A percentile compares a stretch with the other conserved stretches of the same genome.
Conservation (phyloP, 2,888 invertebrate genomes). For the Torymus aiolomorphi region DNA sequence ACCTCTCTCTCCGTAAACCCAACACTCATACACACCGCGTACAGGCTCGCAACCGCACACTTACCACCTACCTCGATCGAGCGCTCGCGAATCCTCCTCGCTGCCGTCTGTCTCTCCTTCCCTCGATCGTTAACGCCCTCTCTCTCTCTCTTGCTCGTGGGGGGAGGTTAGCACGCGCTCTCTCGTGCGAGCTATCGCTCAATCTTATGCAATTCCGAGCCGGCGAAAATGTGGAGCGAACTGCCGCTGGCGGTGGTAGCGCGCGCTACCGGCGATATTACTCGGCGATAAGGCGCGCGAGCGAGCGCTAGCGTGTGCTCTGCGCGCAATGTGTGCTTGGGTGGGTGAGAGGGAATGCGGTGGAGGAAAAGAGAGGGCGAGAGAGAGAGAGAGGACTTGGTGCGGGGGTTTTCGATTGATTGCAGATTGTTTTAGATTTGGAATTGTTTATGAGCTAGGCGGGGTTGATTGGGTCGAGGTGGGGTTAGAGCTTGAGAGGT, state of each 20-base stretch:
- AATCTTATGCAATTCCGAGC: slow-evolving; percentile 70
- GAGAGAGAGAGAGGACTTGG: no score
- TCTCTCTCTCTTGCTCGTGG: neutral
- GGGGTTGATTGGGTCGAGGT: no score
- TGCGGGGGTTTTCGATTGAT: no score
- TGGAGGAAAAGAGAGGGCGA: neutral
- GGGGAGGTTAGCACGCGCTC: slow-evolving; percentile 14
- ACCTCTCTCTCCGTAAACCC: no score
- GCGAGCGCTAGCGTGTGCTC: neutral
- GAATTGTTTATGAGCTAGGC: no score
- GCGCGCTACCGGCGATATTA: slow-evolving; percentile 62
- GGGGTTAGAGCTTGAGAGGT: no score
- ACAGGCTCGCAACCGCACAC: no score
- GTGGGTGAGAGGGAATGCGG: neutral
- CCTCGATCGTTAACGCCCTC: slow-evolving; percentile 44
- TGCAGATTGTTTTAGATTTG: no score
- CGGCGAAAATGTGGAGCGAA: slow-evolving; percentile 70
- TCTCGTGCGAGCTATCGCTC: slow-evolving; percentile 71
- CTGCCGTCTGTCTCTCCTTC: slow-evolving; percentile 19
- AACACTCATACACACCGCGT: no score
- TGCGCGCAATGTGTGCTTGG: neutral
- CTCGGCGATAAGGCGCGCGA: slow-evolving; percentile 59
- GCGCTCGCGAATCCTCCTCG: neutral
- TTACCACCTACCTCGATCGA: neutral
- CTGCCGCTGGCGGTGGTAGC: slow-evolving; percentile 33